Base-by-base conservation (phyloP, 2,797 vertebrate species). In the Sparidentex hasta region DNA sequence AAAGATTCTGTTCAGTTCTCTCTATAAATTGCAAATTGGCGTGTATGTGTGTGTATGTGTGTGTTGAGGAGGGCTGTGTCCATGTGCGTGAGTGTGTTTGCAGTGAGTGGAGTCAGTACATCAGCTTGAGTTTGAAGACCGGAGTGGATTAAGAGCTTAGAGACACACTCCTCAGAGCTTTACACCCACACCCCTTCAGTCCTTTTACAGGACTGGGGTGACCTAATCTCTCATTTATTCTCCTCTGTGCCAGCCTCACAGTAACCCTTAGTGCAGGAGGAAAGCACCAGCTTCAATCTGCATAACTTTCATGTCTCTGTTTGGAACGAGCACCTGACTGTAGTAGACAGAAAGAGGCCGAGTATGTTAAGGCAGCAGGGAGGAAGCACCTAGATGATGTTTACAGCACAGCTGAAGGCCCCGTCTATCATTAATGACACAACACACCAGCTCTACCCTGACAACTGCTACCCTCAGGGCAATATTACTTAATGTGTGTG, bases 101-200 rank as follows among this genome's bases (percentile, higher is more conserved):
- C 20, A 18, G 74, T 54, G 71, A 44, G 77, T 63, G 5, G 8
- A 76, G 77, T 71, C 77, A 76, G 81, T 82, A 73, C 78, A 76
- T 79, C 80, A 82, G 76, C 64, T 54, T 78, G 73, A 62, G 77
- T 65, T 82, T 62, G 78, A 81, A 84, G 81, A 81, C 78, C 78
- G 14, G 54, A 85, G 78, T 88, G 90, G 89, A 92, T 93, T 93
- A 93, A 85, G 52, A 84, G 86, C 76, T 93, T 90, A 90, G 83
- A 83, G 81, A 82, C 76, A 57, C 87, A 82, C 88, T 89, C 78
- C 81, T 89, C 74, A 78, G 64, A 76, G 85, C 75, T 83, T 83
- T 80, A 38, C 79, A 78, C 80, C 81, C 81, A 85, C 69, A 70
- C 78, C 29, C 74, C 78, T 80, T 68, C 55, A n/a, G 68, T 74